Evolutionary conservation across 2,113 vertebrate genomes (phyloP).

Genomic region (Tragelaphus imberbis): DNA sequence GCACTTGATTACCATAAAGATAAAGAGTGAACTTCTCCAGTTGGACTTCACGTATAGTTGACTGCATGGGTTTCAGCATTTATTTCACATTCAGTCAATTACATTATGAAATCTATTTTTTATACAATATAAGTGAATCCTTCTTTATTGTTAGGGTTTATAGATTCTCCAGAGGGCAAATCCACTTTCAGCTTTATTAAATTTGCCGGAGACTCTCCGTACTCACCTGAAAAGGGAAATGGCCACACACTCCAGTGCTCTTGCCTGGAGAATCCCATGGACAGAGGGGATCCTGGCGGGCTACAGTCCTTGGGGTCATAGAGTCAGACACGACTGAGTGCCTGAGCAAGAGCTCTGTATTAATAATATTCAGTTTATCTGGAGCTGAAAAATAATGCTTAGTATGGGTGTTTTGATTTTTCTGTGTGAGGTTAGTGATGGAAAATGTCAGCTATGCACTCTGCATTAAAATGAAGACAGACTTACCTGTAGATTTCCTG

Average conservation of each 20-base stretch:
- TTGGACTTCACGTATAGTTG: background rate
- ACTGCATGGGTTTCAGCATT: background rate
- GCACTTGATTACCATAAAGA: background rate
- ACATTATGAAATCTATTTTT: background rate
- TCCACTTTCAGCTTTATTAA: background rate
- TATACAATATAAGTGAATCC: background rate
- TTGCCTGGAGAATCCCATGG: background rate
- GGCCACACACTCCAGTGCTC: background rate
- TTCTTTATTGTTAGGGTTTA: conserved; percentile 28
- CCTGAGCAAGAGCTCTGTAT: background rate
- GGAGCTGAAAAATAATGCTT: background rate
- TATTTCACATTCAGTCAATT: background rate
- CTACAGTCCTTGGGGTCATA: background rate
- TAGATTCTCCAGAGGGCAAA: background rate
- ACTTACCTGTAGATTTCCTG: background rate
- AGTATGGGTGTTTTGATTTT: conserved; percentile 6
- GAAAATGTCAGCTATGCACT: background rate
- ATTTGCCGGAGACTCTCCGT: background rate
- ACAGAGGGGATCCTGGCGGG: background rate
- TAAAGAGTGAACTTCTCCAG: background rate
- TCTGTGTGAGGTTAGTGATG: background rate
- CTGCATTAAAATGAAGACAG: background rate
- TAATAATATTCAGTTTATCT: background rate
- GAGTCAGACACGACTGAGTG: background rate
- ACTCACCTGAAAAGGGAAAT: background rate